phyloP scores from a whole-genome alignment of 2,888 invertebrate genomes.

The Xylophagus ater region DNA sequence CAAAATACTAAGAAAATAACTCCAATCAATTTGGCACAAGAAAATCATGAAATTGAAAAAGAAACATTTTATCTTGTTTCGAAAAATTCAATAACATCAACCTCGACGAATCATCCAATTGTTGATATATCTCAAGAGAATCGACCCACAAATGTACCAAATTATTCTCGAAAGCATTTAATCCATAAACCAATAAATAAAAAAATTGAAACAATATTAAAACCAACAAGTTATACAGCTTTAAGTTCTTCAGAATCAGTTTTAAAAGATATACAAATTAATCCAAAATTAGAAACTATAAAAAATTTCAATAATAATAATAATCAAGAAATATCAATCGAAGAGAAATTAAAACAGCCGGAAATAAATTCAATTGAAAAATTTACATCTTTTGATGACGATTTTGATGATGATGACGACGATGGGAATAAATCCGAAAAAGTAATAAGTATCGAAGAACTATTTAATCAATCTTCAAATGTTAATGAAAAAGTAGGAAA shows the following conservation, averaged over 20 bases:
- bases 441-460: constrained; percentile 23
- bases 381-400: constrained; percentile 30
- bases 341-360: constrained; percentile 25
- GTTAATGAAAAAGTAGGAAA: constrained; percentile 17
- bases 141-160: constrained; percentile 4
- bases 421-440: constrained; percentile 33
- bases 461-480: constrained; percentile 10
- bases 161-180: too few relatives aligned
- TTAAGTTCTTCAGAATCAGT: constrained; percentile 33
- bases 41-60: constrained; percentile 18
- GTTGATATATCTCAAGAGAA: constrained; percentile 13
- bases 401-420: too few relatives aligned
- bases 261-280: constrained; percentile 29
- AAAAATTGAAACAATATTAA: constrained; percentile 1
- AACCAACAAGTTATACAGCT: constrained; percentile 1
- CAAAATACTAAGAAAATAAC: constrained; percentile 14
- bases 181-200: constrained; percentile 19
- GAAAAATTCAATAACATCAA: constrained; percentile 15
- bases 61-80: constrained; percentile 8
- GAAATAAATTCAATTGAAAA: constrained; percentile 28
- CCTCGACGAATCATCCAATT: constrained; percentile 15
- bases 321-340: constrained; percentile 39
- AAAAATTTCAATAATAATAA: too few relatives aligned
- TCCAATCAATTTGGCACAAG: constrained; percentile 2
- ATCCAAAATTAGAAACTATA: too few relatives aligned